Base-by-base conservation (phyloP, 2,113 vertebrate species). In the Orycteropus afer region DNA sequence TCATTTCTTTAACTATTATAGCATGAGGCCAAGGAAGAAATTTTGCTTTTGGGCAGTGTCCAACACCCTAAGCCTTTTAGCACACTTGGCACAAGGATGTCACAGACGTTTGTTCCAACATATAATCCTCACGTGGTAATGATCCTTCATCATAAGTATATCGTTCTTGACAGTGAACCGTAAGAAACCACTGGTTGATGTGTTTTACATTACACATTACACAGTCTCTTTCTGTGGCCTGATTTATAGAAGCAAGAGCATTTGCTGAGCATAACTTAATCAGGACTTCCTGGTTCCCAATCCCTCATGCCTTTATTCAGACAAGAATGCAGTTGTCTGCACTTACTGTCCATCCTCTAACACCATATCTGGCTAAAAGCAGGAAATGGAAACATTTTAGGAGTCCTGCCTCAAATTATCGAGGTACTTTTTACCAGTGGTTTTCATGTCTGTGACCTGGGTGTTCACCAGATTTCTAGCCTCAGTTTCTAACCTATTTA, bases 1-100 rank as follows among this genome's bases (percentile, higher is more conserved):
- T 96, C 77, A 47, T 83, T 90, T 96, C 93, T 95, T 82, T 86
- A 91, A 91, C 65, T 47, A 27, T 83, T 69, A 61, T 49, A 88
- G 55, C 34, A 73, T 65, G 63, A 93, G 63, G 45, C 86, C 53
- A 79, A n/a, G 37, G 61, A 82, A 40, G 80, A 69, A 53, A 15
- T 47, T 94, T 80, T 73, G 49, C 91, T 95, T 86, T 74, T 67
- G 94, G 82, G 61, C 47, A 45, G 65, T 69, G 42, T 85, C 92
- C 89, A 95, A 22, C 9, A 91, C 27, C 25, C 27, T 83, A 29
- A 37, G 49, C 25, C 18, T 90, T 93, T 97, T 83, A 93, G 67
- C 74, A 87, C 32, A 61, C 53, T 92, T 95, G 92, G 90, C 95
- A 82, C 69, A 55, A 59, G 73, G 63, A 79, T 78, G 47, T 94